Percentiles rank a stretch among this genome's conserved stretches.
Conservation (phyloP, 2,888 invertebrate species). For the Agrotis exclamationis region DNA sequence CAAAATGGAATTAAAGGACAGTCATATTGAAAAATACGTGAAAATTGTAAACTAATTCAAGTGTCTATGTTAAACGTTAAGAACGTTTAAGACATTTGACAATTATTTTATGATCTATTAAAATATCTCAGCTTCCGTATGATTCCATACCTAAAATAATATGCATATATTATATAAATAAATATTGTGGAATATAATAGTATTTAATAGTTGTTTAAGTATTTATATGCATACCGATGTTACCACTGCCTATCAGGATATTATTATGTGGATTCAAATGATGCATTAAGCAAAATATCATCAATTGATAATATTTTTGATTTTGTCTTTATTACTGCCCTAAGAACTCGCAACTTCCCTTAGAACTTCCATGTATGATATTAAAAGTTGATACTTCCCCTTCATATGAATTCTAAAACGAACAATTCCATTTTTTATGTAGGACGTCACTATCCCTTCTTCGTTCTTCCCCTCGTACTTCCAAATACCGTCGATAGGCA, state of each 20-base stretch:
- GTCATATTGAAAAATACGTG: conserved; percentile 11
- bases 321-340: neutral
- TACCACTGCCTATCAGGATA: conserved; percentile 19
- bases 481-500: conserved; percentile 16
- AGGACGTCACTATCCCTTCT: neutral
- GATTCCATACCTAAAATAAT: conserved; percentile 37
- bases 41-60: conserved; percentile 26
- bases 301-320: too few relatives aligned
- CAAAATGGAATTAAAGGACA: conserved; percentile 22
- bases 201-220: conserved; percentile 53
- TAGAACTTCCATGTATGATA: conserved; percentile 4
- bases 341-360: neutral
- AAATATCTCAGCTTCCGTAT: conserved; percentile 32
- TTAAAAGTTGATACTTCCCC: neutral
- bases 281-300: too few relatives aligned
- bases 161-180: conserved; percentile 30
- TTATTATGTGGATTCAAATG: neutral
- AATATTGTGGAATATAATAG: conserved; percentile 46
- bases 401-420: neutral
- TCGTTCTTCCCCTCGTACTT: conserved; percentile 20
- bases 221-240: conserved; percentile 39
- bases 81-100: conserved; percentile 31
- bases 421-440: neutral
- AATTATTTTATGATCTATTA: conserved; percentile 17
- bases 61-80: conserved; percentile 38